Evolutionary conservation across 2,888 invertebrate genomes (phyloP).

Genomic region (Cryptophagus acutangulus): DNA sequence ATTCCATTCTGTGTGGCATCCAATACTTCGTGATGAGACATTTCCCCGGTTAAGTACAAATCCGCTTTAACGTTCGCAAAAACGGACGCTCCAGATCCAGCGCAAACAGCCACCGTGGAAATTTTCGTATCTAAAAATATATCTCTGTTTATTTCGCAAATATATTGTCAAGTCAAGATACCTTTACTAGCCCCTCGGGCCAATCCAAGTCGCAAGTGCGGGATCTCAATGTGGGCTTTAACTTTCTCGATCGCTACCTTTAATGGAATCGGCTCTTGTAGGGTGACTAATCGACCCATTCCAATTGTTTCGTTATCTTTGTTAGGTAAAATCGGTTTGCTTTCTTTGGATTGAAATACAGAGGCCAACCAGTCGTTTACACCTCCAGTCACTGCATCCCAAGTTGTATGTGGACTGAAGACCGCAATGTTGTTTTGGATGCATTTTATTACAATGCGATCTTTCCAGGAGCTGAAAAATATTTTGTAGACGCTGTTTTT

Average conservation of each 20-base stretch:
- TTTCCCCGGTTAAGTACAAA: conserved; percentile 85
- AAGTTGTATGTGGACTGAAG: conserved; percentile 90
- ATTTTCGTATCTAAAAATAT: conserved; percentile 52
- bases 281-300: conserved; percentile 54
- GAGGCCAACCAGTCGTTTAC: conserved; percentile 91
- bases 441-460: conserved; percentile 73
- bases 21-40: conserved; percentile 91
- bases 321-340: conserved; percentile 31
- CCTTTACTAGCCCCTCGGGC: too few relatives aligned
- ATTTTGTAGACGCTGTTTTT: conserved; percentile 3
- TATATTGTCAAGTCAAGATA: too few relatives aligned
- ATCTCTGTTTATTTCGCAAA: too few relatives aligned
- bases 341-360: conserved; percentile 51
- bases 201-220: conserved; percentile 69
- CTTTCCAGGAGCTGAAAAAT: conserved; percentile 64
- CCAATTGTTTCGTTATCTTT: conserved; percentile 49
- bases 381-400: conserved; percentile 78
- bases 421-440: conserved; percentile 80
- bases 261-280: conserved; percentile 53
- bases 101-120: conserved; percentile 73
- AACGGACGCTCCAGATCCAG: conserved; percentile 82
- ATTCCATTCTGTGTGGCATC: conserved; percentile 76
- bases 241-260: conserved; percentile 60
- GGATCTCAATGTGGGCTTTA: conserved; percentile 64
- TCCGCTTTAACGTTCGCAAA: conserved; percentile 68